Base-by-base conservation (phyloP, 2,888 invertebrate species). In the Drosophila prostipennis region DNA sequence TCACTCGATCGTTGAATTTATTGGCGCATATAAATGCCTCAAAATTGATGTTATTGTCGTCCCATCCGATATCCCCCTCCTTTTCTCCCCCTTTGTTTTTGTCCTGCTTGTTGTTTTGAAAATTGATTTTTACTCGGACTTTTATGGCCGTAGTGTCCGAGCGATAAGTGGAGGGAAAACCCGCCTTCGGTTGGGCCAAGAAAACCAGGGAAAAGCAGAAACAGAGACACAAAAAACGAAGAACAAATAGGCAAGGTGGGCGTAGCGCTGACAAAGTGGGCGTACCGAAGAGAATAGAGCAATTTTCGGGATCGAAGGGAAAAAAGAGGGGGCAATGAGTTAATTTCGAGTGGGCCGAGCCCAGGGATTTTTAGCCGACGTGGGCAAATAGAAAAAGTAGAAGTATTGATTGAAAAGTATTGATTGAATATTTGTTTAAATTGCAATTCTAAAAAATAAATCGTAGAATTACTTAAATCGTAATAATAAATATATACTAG, bases 41-140 rank as follows among this genome's bases (percentile, higher is more conserved):
- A 76, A 89, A 85, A 89, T 89, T 87, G 79, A 89, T 85, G 89
- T 85, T 87, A 87, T 89, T 85, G 89, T 89, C 85, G 85, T 79
- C 87, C 72, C 65, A 63, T 65, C 65, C 19, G 34, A 34, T 34
- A 34, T 57, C 61, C 76, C 16, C 23, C 71, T 63, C 63, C 42
- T 55, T 46, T 54, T 53, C 51, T 48, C 55, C 49, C 11, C 23
- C 19, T 34, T 53, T 54, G 48, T 52, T 69, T 76, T 54, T 82
- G 86, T 85, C 83, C 81, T 87, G 71, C 69, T 82, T 82, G 10
- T 32, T 10, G 34, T 34, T 75, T 80, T 65, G 69, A 65, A 86
- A 88, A 83, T 83, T 88, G 78, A 88, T 83, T 83, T 86, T 53
- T 76, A 80, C 76, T 80, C 74, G 65, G 63, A 76, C 46, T 82